Evolutionary conservation across 2,888 invertebrate genomes (phyloP), one percentile per base, ranked within the genome.

Genomic region (Acanthococcus lagerstroemiae): DNA sequence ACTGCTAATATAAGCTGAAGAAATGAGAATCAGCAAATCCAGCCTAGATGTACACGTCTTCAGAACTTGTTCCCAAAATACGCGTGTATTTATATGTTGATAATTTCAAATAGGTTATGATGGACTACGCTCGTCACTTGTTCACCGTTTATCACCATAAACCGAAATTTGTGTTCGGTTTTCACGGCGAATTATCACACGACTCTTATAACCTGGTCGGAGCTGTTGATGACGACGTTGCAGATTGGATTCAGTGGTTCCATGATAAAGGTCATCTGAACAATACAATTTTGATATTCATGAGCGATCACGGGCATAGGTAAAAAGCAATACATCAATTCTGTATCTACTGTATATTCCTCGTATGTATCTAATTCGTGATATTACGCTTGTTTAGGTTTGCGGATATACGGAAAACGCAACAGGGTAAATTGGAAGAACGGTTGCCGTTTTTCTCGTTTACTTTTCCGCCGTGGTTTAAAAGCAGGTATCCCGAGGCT

Each of bases 281-380:
- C 69, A 84, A 90, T 71, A 90, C 95, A 0, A 74, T 95, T 69
- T 76, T 96, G 0, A 83, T 95, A 65, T 74, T 95, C 3, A 92
- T 95, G 91, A 88, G 92, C 4, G 95, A 96, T 77, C 95, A 96
- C 75, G 95, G 95, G 0, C 86, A 88, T 69, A 85, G 90, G 85
- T 88, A 73, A 72, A n/a, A n/a, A n/a, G n/a, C n/a, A n/a, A n/a
- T n/a, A n/a, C n/a, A n/a, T n/a, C n/a, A n/a, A n/a, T 55, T 68
- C 45, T 24, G n/a, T n/a, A n/a, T n/a, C n/a, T n/a, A n/a, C n/a
- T n/a, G n/a, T n/a, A n/a, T n/a, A n/a, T n/a, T n/a, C n/a, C n/a
- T n/a, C n/a, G n/a, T n/a, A n/a, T n/a, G n/a, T n/a, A n/a, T n/a
- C n/a, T n/a, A n/a, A n/a, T n/a, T n/a, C n/a, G n/a, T n/a, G n/a